Base-by-base conservation (phyloP, 2,797 vertebrate species). In the Paratrypauchen microcephalus region DNA sequence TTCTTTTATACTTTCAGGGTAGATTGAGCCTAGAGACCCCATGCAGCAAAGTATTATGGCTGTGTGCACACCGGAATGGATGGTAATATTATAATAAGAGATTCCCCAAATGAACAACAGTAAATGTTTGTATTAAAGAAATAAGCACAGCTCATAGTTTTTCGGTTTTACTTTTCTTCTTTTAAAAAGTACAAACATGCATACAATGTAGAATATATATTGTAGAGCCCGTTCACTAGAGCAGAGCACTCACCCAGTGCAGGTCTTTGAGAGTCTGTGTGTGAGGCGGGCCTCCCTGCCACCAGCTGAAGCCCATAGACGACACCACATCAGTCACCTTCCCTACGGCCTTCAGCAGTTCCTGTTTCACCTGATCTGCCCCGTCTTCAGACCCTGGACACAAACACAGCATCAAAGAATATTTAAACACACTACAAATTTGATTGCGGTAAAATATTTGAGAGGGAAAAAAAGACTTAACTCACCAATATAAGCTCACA, bases 231-330 rank as follows among this genome's bases (percentile, higher is more conserved):
- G 21, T 55, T 55, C 21, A 9, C 9, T 23, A 23, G 5, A 54
- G 52, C 21, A 28, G 8, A 19, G 26, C 45, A 12, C 86, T 86
- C 79, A 95, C 95, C 94, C 88, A 93, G 36, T 92, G 82, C 2
- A 95, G 88, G 71, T 95, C 95, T 80, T 93, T 91, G 60, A 94
- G 82, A 4, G 92, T 61, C 90, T 96, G 95, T 1, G 91, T 94
- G 79, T 95, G 94, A 0, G 95, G 94, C 0, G 93, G 92, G 2
- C 94, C 94, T 2, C 93, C 92, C 82, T 95, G 94, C 94, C 94
- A 95, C 94, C 94, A 95, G 78, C 94, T 95, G 91, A 95, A 95
- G 67, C 95, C 94, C 83, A 95, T 81, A 65, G 93, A 94, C 2
- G 94, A 95, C 23, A 95, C 89, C 3, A 95, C 72, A n/a, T 95